A percentile compares a stretch with the other conserved stretches of the same genome.
phyloP scores from a whole-genome alignment of 2,113 vertebrate species.

The Pithys albifrons region DNA sequence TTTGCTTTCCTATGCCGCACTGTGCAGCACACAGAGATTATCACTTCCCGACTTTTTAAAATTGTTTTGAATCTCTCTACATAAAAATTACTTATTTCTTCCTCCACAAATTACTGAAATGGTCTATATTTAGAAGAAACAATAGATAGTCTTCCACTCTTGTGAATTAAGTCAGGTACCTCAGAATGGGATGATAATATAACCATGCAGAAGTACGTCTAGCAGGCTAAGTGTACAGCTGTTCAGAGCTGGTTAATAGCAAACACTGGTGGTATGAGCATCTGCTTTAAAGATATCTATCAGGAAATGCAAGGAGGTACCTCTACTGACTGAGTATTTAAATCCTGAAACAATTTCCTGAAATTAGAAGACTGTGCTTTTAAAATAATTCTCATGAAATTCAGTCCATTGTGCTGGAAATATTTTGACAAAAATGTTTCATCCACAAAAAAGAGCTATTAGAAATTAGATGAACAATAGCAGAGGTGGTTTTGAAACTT shows the following conservation, averaged over 20 bases:
- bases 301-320: neutral
- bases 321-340: neutral
- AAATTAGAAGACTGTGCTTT: neutral
- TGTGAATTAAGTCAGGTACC: slow-evolving; percentile 1
- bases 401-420: neutral
- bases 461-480: neutral
- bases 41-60: neutral
- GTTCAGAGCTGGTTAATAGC: neutral
- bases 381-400: neutral
- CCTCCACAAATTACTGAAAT: slow-evolving; percentile 6
- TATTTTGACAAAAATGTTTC: neutral
- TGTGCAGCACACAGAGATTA: neutral
- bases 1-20: neutral
- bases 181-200: neutral
- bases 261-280: neutral
- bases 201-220: neutral
- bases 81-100: slow-evolving; percentile 18
- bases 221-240: neutral
- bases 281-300: neutral
- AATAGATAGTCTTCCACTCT: neutral
- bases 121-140: slow-evolving; percentile 25
- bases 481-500: neutral
- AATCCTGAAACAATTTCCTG: neutral
- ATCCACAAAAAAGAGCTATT: neutral
- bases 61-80: neutral